These are phyloP conservation scores for Agrilus biguttatus DNA, from an alignment of 2,888 invertebrate species.

Conservation along the genomic window DNA sequence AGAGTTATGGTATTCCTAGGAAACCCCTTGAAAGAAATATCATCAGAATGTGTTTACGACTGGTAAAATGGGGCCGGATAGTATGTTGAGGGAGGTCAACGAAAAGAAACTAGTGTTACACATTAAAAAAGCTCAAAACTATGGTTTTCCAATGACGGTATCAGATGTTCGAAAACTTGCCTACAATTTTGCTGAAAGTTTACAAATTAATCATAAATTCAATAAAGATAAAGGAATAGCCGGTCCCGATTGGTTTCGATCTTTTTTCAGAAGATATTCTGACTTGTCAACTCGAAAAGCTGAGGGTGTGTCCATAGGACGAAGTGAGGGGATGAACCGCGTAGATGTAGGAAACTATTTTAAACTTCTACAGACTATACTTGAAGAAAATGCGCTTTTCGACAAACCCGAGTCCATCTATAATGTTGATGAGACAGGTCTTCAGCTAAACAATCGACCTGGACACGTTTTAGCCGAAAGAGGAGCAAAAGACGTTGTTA, in stretches of 20 bases:
- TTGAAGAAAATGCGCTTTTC: conserved; percentile 8
- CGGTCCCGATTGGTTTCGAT: no score
- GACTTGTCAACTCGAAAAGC: conserved; percentile 15
- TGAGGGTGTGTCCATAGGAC: conserved; percentile 15
- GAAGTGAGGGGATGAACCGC: conserved; percentile 15
- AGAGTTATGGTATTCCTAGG: conserved; percentile 5
- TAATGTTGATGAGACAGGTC: conserved; percentile 14
- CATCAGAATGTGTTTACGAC: conserved; percentile 3
- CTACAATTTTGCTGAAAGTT: conserved; percentile 5
- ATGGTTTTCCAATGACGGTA: conserved; percentile 8
- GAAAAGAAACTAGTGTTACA: conserved; percentile 8
- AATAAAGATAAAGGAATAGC: no score
- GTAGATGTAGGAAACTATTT: conserved; percentile 8
- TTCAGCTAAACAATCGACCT: conserved; percentile 8
- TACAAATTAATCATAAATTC: conserved; percentile 15
- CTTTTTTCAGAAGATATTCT: conserved; percentile 8
- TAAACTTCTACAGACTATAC: conserved; percentile 4
- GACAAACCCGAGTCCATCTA: conserved; percentile 11
- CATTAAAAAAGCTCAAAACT: conserved; percentile 7
- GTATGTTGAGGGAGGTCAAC: conserved; percentile 6
- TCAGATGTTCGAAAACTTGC: conserved; percentile 6
- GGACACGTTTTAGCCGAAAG: conserved; percentile 12
- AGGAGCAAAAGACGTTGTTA: conserved; percentile 11
- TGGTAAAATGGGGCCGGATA: conserved; percentile 7
- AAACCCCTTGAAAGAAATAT: conserved; percentile 7